phyloP scores from a whole-genome alignment of 2,113 vertebrate species.

The Montifringilla adamsi region DNA sequence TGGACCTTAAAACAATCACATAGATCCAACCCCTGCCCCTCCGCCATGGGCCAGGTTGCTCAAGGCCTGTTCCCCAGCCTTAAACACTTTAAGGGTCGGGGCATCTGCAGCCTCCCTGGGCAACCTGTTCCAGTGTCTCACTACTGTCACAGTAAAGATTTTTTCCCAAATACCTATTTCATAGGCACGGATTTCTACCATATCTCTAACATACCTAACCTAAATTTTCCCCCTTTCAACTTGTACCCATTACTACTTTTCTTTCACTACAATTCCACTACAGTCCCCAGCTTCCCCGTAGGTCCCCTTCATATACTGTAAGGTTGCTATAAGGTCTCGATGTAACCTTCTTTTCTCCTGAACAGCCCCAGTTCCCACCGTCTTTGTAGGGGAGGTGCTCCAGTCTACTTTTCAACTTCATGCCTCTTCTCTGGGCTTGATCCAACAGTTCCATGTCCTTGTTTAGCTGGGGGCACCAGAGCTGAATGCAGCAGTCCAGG shows the following conservation, averaged over 20 bases:
- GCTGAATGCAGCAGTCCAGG: not conserved
- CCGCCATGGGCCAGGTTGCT: not conserved
- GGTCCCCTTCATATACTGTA: not conserved
- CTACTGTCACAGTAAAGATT: not conserved
- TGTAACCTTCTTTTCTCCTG: not conserved
- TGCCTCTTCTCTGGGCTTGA: not conserved
- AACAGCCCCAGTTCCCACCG: not conserved
- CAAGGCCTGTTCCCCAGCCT: not conserved
- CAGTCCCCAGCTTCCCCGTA: not conserved
- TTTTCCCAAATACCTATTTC: not conserved
- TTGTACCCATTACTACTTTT: not conserved
- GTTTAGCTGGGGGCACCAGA: not conserved
- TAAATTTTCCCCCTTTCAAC: not conserved
- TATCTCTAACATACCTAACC: no score
- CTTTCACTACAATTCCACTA: not conserved
- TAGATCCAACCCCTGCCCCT: accelerated
- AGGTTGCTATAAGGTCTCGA: not conserved
- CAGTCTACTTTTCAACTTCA: not conserved
- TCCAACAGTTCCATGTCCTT: not conserved
- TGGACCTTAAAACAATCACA: not conserved
- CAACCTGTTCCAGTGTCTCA: not conserved
- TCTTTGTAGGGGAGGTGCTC: not conserved
- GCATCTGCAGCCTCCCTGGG: not conserved
- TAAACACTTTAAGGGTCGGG: not conserved
- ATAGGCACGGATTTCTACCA: no score